Evolutionary conservation across 2,797 vertebrate genomes (phyloP), one percentile per base, ranked within the genome.

Genomic region (Sebastes steindachneri): DNA sequence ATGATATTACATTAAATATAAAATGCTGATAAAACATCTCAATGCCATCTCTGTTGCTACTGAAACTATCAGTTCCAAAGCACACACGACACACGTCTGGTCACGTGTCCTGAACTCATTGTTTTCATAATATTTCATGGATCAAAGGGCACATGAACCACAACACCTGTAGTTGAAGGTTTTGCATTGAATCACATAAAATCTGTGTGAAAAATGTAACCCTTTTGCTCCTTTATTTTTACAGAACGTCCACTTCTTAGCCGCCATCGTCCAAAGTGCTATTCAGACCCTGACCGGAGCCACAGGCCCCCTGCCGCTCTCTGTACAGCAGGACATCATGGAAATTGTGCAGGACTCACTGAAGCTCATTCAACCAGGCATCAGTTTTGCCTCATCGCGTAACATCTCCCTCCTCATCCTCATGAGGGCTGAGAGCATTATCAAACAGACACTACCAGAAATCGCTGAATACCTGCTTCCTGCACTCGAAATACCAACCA

Each of bases 181-280:
- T 69, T 62, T 37, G 8, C 31, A 31, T 63, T 7, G 3, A 35
- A 31, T 71, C 2, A 33, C 11, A 26, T n/a, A 15, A 1, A 48
- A 48, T 48, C 45, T 35, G 1, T 9, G 4, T 54, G 7, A 54
- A 58, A 62, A n/a, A 29, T 2, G 1, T 0, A 29, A 71, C 4
- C 1, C 11, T 48, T 21, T 65, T 3, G 23, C 35, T 8, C 6
- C 48, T 4, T 1, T 5, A 12, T 12, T 55, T 48, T 48, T 93
- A 4, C 89, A 94, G 77, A 93, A 89, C 72, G 87, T 90, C n/a
- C 72, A 84, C 5, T 95, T 96, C 37, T 37, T 76, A 7, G 54
- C 41, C 0, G 77, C 92, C n/a, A 58, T 96, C 35, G 37, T 87
- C 14, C 73, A 77, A 66, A 72, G 31, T 9, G 12, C 67, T 5